Base-by-base conservation (phyloP, 2,113 vertebrate genomes). In the Piaya cayana region DNA sequence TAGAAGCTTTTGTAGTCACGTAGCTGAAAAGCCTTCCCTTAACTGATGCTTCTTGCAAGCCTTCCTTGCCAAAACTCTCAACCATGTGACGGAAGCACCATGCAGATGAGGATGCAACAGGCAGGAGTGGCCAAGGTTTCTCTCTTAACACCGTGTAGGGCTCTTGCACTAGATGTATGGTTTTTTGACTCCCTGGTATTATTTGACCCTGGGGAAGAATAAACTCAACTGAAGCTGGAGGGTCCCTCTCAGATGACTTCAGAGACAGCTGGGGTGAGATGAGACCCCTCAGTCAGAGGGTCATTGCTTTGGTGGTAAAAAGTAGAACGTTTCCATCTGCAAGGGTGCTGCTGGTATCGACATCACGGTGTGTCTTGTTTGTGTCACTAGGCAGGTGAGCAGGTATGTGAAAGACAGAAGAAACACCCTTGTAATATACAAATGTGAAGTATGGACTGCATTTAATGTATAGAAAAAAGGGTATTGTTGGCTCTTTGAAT, bases 1-100 rank as follows among this genome's bases (percentile, higher is more conserved):
- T 97, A 95, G 92, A 50, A 92, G 86, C 84, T 97, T 97, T 97
- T 96, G 82, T 97, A 95, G 94, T 82, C 64, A 93, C 32, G 17
- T 86, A 93, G 92, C 52, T 86, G 70, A 95, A 96, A 75, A 37
- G 29, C 64, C 68, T 97, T 96, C 84, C 88, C 81, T 93, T 76
- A 81, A 87, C 42, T 58, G 79, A 79, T 90, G 88, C 88, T 96
- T 95, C 90, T 88, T 86, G 64, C 86, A 95, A 85, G 34, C 25
- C n/a, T 79, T 56, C 58, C 58, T 84, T 82, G 74, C 68, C 62
- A 88, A 50, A 91, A 62, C 52, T 55, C 53, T 80, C 89, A 76
- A 36, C 39, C 53, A 39, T 4, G 0, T 1, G 1, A 69, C 70
- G 71, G 71, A 74, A 49, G 70, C 89, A 55, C 62, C 59, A 43